Percentiles rank a stretch among this genome's conserved stretches.
phyloP scores from a whole-genome alignment of 2,888 invertebrate genomes.

The Hololepta plana region DNA sequence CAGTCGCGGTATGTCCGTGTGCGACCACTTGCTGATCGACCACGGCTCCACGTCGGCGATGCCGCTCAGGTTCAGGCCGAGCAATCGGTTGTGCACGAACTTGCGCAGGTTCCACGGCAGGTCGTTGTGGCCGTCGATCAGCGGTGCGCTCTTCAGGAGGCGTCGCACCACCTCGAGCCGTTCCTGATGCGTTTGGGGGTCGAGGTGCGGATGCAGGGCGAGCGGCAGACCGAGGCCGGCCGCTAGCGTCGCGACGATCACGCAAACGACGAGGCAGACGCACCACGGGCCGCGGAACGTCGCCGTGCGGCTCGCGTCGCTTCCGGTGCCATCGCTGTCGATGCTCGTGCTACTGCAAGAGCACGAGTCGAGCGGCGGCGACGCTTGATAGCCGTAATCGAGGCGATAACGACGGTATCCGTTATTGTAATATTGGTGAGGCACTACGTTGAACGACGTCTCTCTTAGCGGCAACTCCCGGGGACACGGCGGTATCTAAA shows the following conservation, averaged over 20 bases:
- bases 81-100: constrained; percentile 67
- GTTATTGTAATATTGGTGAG: constrained; percentile 20
- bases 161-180: constrained; percentile 35
- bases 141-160: constrained; percentile 47
- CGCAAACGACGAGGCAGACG: constrained; percentile 38
- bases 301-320: constrained; percentile 30
- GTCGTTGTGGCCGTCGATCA: constrained; percentile 72
- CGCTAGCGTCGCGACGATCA: constrained; percentile 37
- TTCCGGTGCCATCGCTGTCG: too few species aligned
- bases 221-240: constrained; percentile 41
- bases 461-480: constrained; percentile 20
- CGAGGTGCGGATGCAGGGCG: constrained; percentile 20
- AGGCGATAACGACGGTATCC: constrained; percentile 13
- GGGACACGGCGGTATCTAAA: constrained; percentile 22
- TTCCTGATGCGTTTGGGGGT: constrained; percentile 28
- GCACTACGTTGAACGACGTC: constrained; percentile 19
- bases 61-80: constrained; percentile 45
- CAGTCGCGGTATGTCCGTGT: constrained; percentile 78
- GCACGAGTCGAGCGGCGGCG: constrained; percentile 20
- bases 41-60: constrained; percentile 57
- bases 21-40: constrained; percentile 77
- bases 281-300: constrained; percentile 31
- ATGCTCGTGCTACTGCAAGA: constrained; percentile 27
- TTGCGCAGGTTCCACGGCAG: constrained; percentile 79
- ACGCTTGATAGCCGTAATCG: constrained; percentile 16